Percentiles rank a stretch among this genome's conserved stretches.
These are phyloP conservation scores for Gopherus evgoodei DNA, from an alignment of 2,113 vertebrate genomes.

Conservation along the genomic window DNA sequence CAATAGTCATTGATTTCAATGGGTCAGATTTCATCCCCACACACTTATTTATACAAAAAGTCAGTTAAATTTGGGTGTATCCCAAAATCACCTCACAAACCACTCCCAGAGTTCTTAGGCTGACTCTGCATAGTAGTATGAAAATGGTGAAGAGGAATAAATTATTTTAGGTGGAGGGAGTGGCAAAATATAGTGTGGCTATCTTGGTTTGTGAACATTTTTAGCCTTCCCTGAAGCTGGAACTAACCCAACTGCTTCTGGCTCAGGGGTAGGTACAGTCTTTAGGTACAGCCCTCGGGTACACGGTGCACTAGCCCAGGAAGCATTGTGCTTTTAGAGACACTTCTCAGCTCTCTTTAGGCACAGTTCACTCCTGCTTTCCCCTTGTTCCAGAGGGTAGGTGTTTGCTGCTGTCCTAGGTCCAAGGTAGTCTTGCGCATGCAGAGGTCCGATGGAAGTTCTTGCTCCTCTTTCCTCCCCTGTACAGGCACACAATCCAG, in stretches of 20 bases:
- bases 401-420: neutral
- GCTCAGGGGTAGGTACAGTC: neutral
- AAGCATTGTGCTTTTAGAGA: neutral
- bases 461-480: neutral
- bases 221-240: neutral
- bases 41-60: neutral
- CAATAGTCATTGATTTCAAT: neutral
- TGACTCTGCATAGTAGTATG: neutral
- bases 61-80: neutral
- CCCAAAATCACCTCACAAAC: neutral
- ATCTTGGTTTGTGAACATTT: neutral
- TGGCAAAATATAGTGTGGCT: neutral
- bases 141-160: neutral
- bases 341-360: neutral
- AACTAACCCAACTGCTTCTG: neutral
- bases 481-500: neutral
- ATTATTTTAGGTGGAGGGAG: neutral
- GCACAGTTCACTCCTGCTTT: neutral
- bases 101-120: neutral
- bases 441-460: neutral
- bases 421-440: neutral
- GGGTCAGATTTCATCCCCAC: neutral
- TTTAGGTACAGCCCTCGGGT: neutral
- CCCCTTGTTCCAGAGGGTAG: neutral
- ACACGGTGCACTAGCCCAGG: neutral